phyloP scores from a whole-genome alignment of 2,797 vertebrate species.

The Parauchenoglanis punctatus region DNA sequence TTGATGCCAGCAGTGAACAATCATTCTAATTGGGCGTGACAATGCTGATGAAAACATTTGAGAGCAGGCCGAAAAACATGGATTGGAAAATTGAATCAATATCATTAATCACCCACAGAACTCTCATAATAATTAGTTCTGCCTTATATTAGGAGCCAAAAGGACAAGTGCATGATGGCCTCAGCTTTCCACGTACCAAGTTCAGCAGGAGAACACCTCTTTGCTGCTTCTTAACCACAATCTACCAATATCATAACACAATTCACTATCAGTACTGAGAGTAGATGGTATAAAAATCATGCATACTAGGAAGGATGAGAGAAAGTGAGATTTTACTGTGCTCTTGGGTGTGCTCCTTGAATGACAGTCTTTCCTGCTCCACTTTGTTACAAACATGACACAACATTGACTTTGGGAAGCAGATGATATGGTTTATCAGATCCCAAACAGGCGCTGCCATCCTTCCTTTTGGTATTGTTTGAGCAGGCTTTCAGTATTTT shows the following conservation, averaged over 20 bases:
- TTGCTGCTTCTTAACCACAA: not conserved
- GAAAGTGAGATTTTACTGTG: constrained; percentile 26
- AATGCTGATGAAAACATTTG: constrained; percentile 78
- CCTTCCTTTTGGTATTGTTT: constrained; percentile 49
- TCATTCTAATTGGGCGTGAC: constrained; percentile 81
- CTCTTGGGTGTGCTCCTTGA: constrained; percentile 23
- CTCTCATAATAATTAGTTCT: constrained; percentile 78
- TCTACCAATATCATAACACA: constrained; percentile 1
- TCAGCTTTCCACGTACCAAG: constrained; percentile 60
- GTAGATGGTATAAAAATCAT: constrained; percentile 9
- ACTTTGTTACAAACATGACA: constrained; percentile 62
- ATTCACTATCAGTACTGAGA: constrained; percentile 21
- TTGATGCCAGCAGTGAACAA: constrained; percentile 79
- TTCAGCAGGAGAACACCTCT: constrained; percentile 52
- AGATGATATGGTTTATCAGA: constrained; percentile 62
- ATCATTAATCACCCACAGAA: constrained; percentile 80
- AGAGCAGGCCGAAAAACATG: constrained; percentile 70
- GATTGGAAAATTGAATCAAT: constrained; percentile 80
- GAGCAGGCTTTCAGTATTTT: constrained; percentile 3
- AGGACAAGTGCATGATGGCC: constrained; percentile 64
- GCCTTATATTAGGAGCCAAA: constrained; percentile 73
- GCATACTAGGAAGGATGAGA: constrained; percentile 17
- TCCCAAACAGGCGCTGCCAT: constrained; percentile 61
- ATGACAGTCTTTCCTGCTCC: constrained; percentile 42
- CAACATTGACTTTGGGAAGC: constrained; percentile 62